phyloP scores from a whole-genome alignment of 2,888 invertebrate species.

The Ichneumon xanthorius region DNA sequence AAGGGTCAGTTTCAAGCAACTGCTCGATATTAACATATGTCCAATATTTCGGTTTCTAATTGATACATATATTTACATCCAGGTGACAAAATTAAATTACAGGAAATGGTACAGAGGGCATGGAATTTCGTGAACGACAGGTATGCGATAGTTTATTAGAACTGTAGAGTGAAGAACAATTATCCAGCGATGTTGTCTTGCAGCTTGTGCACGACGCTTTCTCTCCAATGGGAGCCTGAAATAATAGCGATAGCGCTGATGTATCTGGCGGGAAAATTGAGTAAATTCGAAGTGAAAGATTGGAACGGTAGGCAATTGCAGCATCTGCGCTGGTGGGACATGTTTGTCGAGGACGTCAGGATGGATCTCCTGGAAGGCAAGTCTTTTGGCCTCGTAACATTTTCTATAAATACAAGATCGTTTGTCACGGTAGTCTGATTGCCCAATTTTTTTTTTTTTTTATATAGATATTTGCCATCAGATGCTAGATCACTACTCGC shows the following conservation, averaged over 20 bases:
- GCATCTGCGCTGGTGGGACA: constrained; percentile 98
- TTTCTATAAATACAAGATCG: neutral
- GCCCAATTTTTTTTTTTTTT: constrained; percentile 68
- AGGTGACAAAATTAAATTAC: constrained; percentile 96
- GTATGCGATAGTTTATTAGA: constrained; percentile 80
- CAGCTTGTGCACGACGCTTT: constrained; percentile 97
- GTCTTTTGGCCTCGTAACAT: neutral
- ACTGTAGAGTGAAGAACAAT: neutral
- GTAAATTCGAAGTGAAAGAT: constrained; percentile 97
- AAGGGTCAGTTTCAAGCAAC: constrained; percentile 87
- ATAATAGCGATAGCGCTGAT: constrained; percentile 98
- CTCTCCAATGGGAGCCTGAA: constrained; percentile 99
- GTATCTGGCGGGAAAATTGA: constrained; percentile 98
- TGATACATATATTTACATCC: constrained; percentile 47
- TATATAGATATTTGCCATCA: constrained; percentile 96
- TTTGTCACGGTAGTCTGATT: neutral
- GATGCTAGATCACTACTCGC: constrained; percentile 95
- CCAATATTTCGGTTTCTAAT: no score
- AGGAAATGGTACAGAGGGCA: constrained; percentile 99
- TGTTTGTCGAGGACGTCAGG: constrained; percentile 97
- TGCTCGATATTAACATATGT: neutral
- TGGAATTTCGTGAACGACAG: constrained; percentile 99
- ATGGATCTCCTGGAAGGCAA: constrained; percentile 95
- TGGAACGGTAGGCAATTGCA: constrained; percentile 93
- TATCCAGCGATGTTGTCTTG: constrained; percentile 27